A percentile compares a stretch with the other conserved stretches of the same genome.
phyloP scores from a whole-genome alignment of 2,113 vertebrate genomes.

The Cyanoliseus patagonus region DNA sequence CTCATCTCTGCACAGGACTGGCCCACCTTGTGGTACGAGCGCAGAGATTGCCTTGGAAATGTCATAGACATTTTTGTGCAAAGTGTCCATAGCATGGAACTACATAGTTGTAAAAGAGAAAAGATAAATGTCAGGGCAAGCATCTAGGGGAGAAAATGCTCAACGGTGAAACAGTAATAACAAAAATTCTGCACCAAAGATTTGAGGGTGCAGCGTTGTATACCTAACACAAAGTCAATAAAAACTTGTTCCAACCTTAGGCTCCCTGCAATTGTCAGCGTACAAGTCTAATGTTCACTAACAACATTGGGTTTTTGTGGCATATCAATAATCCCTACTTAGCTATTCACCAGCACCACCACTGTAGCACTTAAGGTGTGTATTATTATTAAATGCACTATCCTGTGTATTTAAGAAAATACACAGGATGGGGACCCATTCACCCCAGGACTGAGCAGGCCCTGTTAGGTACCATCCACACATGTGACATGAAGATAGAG shows the following conservation, averaged over 20 bases:
- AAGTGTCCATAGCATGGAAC: constrained; percentile 99
- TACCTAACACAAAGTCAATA: neutral
- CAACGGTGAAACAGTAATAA: neutral
- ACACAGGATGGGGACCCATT: neutral
- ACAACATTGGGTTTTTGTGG: neutral
- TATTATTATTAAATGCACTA: neutral
- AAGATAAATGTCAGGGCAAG: neutral
- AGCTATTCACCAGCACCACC: neutral
- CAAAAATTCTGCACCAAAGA: neutral
- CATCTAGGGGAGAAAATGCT: neutral
- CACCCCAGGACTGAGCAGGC: neutral
- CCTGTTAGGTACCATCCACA: neutral
- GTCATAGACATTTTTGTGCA: constrained; percentile 91
- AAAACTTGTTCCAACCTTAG: neutral
- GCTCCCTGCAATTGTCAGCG: accelerated
- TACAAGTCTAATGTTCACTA: neutral
- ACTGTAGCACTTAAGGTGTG: neutral
- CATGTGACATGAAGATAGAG: neutral
- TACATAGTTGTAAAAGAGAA: constrained; percentile 30
- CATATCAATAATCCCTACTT: neutral
- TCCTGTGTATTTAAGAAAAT: neutral
- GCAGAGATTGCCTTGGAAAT: constrained; percentile 95
- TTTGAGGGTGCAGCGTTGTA: too few relatives aligned
- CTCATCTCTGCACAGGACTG: constrained; percentile 94
- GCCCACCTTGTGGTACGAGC: constrained; percentile 97